Conservation (phyloP, 2,797 vertebrate species). For the Rhodeus uyekii region DNA sequence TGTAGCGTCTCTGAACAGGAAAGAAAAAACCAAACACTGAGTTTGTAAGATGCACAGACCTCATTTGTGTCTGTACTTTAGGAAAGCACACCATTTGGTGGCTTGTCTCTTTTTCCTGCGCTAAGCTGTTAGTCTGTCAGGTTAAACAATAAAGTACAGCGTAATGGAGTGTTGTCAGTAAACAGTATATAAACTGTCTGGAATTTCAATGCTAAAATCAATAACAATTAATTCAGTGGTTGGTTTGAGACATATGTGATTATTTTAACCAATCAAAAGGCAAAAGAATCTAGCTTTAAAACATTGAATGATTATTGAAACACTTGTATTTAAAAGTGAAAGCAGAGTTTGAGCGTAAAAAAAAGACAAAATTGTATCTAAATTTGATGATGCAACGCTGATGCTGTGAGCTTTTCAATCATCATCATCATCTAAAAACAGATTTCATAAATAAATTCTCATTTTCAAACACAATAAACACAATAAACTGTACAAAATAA, state of each 20-base stretch:
- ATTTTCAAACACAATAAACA: neutral
- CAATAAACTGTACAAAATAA: too few species aligned
- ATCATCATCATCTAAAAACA: neutral
- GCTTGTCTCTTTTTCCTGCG: neutral
- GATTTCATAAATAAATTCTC: neutral
- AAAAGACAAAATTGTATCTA: neutral
- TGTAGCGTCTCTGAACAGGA: constrained; percentile 39
- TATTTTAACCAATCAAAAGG: neutral
- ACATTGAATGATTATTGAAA: neutral
- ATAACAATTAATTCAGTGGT: neutral
- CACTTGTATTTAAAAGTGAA: neutral
- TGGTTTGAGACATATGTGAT: neutral
- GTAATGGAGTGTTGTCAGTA: neutral
- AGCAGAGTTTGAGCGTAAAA: neutral
- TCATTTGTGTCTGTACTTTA: constrained; percentile 45
- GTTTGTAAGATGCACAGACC: constrained; percentile 32
- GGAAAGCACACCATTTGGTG: constrained; percentile 31
- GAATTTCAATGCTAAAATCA: neutral
- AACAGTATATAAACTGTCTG: neutral
- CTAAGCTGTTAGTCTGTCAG: neutral
- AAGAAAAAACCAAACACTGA: constrained; percentile 39
- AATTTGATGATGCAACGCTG: neutral
- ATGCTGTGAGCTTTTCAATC: neutral
- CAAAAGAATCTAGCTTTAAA: neutral
- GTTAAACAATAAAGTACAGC: neutral